Evolutionary conservation across 2,113 vertebrate genomes (phyloP), one percentile per base, ranked within the genome.

Genomic region (Bujurquina vittata): DNA sequence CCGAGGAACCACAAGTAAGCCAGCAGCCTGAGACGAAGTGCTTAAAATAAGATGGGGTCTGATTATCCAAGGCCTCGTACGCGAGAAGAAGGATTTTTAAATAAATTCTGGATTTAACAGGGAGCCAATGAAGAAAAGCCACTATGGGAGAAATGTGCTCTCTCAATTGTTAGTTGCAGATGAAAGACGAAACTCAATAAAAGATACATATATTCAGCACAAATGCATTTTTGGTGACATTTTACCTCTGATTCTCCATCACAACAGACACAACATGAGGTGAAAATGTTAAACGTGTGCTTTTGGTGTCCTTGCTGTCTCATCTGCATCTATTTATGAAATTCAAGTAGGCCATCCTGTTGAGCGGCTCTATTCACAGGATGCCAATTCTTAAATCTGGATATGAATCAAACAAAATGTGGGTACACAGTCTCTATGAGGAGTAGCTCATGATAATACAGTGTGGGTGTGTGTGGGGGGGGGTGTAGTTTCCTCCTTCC

Each of bases 311-410:
- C 29, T 67, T 8, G 52, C 55, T 75, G 55, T 77, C 78, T 69
- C 63, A 22, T 73, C 35, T 79, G 81, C 62, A 60, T 84, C 55
- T 22, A 80, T 86, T 85, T 82, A 81, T 85, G 76, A 86, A 63
- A 79, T 80, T 90, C 31, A 83, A 84, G 79, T 79, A n/a, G 84
- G 81, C 52, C 85, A 79, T 29, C 57, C 82, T 75, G 76, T 61
- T 61, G 80, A 86, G 80, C 78, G 18, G 49, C 62, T 89, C 78
- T 87, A 76, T 88, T 90, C 75, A 84, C 61, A 58, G 60, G 9
- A 72, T 80, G 83, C 83, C 91, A 90, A 79, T 49, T 78, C 75
- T 80, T n/a, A 84, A 88, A 58, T 76, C 87, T 91, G 87, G 86
- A 85, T 82, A 75, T 74, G 78, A 84, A 83, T 85, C 78, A 84